Percentiles rank a stretch among this genome's conserved stretches.
Conservation (phyloP, 35 echinoderm and acorn worm genomes). For the Apostichopus californicus region DNA sequence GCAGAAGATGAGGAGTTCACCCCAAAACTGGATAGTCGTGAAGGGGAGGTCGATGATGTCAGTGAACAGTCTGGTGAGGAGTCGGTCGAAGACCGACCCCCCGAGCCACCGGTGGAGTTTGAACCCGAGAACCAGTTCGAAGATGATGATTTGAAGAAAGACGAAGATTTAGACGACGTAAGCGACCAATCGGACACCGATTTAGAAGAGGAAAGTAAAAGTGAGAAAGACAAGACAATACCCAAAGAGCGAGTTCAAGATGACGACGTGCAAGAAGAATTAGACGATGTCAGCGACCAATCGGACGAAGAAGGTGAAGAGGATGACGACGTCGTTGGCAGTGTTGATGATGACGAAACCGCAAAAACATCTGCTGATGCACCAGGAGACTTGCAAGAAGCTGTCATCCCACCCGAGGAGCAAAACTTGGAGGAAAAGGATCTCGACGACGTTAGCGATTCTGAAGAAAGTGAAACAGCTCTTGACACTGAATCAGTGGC, state of each 20-base stretch:
- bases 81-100: not conserved
- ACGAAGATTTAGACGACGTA: constrained; percentile 30
- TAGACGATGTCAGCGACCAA: constrained; percentile 45
- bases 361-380: not conserved
- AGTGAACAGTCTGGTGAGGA: constrained; percentile 51
- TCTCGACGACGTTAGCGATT: constrained; percentile 16
- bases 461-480: constrained; percentile 6
- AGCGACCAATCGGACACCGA: constrained; percentile 39
- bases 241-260: not conserved
- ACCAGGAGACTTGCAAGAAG: not conserved
- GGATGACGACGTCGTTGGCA: not conserved
- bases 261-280: constrained; percentile 3
- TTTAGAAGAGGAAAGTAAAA: not conserved
- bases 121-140: not conserved
- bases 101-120: not conserved
- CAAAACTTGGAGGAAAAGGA: not conserved
- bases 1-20: not conserved
- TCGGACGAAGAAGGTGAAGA: not conserved
- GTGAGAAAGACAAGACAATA: not conserved
- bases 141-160: constrained; percentile 25
- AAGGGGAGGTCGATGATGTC: constrained; percentile 44
- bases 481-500: not conserved
- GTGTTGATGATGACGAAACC: not conserved
- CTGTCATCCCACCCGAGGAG: not conserved
- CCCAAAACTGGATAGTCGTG: not conserved